Conservation (phyloP, 2,113 vertebrate genomes). For the Sula dactylatra region DNA sequence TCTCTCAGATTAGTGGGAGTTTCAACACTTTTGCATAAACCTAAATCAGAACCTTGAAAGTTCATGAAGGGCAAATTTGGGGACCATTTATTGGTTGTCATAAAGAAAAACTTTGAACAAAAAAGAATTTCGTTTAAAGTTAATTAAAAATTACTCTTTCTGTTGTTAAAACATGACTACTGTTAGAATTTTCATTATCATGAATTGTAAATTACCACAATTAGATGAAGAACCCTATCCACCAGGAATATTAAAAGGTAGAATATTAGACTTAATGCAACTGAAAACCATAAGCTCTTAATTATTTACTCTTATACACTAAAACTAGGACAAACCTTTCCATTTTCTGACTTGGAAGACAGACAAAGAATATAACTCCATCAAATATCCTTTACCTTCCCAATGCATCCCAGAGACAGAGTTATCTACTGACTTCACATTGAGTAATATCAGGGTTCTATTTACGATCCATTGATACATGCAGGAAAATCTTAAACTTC, state of each 20-base stretch:
- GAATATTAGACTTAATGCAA: neutral
- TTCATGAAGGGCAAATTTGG: neutral
- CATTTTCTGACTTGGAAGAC: neutral
- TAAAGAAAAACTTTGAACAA: neutral
- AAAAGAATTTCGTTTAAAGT: neutral
- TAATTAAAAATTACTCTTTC: neutral
- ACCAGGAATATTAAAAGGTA: neutral
- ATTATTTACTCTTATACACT: neutral
- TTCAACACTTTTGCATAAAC: neutral
- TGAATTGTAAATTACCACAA: neutral
- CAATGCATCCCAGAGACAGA: neutral
- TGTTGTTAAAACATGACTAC: neutral
- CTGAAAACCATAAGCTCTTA: neutral
- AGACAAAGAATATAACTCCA: neutral
- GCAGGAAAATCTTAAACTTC: neutral
- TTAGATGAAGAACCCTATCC: neutral
- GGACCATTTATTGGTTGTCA: neutral
- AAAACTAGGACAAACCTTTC: neutral
- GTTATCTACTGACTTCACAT: neutral
- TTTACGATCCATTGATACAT: neutral
- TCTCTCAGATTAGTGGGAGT: neutral
- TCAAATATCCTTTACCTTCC: neutral
- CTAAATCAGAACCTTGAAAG: neutral
- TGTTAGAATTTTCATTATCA: neutral
- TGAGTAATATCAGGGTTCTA: neutral